Evolutionary conservation across 1,140 invertebrate species (phyloP), one percentile per base, ranked within the genome.

Genomic region (Drosophila gunungcola): DNA sequence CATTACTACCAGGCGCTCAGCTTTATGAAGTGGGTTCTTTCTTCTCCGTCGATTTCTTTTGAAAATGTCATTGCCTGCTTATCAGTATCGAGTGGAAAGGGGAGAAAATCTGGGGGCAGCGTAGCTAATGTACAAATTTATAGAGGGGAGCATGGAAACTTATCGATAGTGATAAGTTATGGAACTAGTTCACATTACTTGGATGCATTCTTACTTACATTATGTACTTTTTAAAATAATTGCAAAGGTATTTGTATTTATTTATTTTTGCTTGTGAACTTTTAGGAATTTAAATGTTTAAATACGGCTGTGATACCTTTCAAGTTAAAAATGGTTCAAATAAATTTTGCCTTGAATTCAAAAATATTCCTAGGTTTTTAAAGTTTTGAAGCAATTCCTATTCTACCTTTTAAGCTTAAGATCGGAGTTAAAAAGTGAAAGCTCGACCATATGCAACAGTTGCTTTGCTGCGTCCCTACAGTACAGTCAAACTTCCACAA

Each of bases 51-150:
- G 16, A 43, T 53, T 69, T 69, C 46, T 67, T 69, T 53, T 29
- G 61, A 61, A 53, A 69, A 69, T 69, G 61, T 65, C 65, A 69
- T 69, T 69, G 62, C 48, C 65, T 69, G 46, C 39, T 69, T 69
- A 69, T 69, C 64, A 68, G 45, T 29, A 45, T 9, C 21, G 16
- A 16, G 4, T 6, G 9, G 12, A 38, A 11, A 13, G 38, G 2
- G 12, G n/a, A 25, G 43, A 6, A 32, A 32, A 25, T 25, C 43
- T 4, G 43, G 11, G 21, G 43, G 3, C 43, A 46, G 43, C 11
- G 21, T 25, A 27, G 43, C 43, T 5, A 46, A 25, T 46, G 43
- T 46, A 27, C 10, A 46, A 25, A 27, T 46, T 25, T 11, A 42
- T 42, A 41, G 53, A 27, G 21, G 11, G 38, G 36, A 25, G 36